Percentiles rank a stretch among this genome's conserved stretches.
phyloP scores from a whole-genome alignment of 2,113 vertebrate species.

The Thryonomys swinderianus region DNA sequence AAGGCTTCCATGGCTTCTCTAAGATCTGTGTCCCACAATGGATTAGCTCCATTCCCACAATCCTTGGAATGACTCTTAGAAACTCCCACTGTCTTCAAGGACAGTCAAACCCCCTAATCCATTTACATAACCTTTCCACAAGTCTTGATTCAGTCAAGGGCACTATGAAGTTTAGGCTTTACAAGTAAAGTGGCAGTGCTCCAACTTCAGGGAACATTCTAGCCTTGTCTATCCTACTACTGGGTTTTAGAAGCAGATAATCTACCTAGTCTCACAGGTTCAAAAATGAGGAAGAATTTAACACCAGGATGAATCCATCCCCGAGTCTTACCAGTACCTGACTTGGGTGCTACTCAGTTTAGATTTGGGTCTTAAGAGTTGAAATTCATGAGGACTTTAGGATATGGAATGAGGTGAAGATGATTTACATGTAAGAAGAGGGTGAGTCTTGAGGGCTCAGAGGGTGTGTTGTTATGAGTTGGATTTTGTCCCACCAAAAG shows the following conservation, averaged over 20 bases:
- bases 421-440: background rate
- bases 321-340: background rate
- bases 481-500: background rate
- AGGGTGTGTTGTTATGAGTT: background rate
- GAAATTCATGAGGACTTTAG: background rate
- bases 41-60: background rate
- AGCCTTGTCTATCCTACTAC: background rate
- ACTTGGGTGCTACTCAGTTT: background rate
- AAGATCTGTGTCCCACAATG: background rate
- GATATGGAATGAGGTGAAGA: background rate
- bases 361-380: background rate
- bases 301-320: background rate
- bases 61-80: background rate
- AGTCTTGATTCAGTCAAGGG: background rate
- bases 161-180: background rate
- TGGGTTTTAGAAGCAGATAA: background rate
- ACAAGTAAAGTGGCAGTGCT: background rate
- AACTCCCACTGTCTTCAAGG: background rate
- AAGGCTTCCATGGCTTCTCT: background rate
- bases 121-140: background rate
- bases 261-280: background rate
- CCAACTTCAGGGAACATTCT: background rate
- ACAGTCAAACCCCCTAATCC: background rate
- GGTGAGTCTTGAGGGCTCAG: background rate
- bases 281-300: slow-evolving; percentile 6